Conservation (phyloP, 2,888 invertebrate genomes). For the Acronicta leporina region DNA sequence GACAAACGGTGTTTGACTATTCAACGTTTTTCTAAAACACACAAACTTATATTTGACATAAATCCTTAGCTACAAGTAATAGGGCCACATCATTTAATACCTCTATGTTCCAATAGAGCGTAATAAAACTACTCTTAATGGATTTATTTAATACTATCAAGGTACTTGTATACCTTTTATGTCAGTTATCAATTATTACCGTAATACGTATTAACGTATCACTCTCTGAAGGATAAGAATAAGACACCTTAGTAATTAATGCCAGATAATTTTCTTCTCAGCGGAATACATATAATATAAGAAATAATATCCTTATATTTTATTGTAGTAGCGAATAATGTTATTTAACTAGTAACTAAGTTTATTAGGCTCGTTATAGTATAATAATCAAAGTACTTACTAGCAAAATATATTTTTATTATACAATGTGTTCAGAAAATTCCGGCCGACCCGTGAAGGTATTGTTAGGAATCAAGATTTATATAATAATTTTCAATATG, state of each 20-base stretch:
- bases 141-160: conserved; percentile 32
- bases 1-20: no score
- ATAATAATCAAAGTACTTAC: no score
- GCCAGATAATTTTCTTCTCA: conserved; percentile 27
- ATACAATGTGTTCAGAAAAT: no score
- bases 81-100: neutral
- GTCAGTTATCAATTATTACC: conserved; percentile 32
- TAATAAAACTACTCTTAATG: conserved; percentile 31
- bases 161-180: conserved; percentile 28
- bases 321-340: neutral
- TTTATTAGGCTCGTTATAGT: neutral
- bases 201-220: conserved; percentile 35
- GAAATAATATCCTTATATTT: conserved; percentile 12
- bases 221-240: conserved; percentile 23
- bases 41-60: no score
- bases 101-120: neutral
- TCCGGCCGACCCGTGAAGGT: no score
- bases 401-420: no score
- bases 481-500: no score
- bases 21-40: no score
- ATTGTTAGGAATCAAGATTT: no score
- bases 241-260: conserved; percentile 12
- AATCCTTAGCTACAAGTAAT: no score
- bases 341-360: neutral
- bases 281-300: neutral